These are phyloP conservation scores for Suricata suricatta DNA, from an alignment of 2,113 vertebrate genomes.

Conservation along the genomic window DNA sequence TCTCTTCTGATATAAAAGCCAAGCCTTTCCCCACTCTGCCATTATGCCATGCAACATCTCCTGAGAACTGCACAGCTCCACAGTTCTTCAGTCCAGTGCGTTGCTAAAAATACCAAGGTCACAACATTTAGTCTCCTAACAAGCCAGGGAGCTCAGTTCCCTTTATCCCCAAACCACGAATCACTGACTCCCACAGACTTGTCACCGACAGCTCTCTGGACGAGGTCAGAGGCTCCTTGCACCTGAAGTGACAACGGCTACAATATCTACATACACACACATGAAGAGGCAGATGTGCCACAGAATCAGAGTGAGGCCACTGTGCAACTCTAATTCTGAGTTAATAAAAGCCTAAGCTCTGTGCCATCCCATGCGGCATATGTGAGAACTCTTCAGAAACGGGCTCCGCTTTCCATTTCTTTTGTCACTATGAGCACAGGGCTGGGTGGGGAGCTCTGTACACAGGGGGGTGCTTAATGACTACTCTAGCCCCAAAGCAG, in stretches of 20 bases:
- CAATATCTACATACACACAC: neutral
- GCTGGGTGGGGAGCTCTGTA: neutral
- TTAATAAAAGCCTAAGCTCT: slow-evolving; percentile 12
- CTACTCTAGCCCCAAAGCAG: neutral
- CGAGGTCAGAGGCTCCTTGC: neutral
- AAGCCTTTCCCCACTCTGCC: neutral
- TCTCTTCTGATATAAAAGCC: neutral
- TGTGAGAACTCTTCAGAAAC: neutral
- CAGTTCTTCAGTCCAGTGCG: neutral
- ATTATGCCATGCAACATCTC: fast-evolving
- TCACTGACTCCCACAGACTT: neutral
- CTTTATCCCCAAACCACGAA: neutral
- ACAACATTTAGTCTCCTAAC: neutral
- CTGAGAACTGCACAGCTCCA: neutral
- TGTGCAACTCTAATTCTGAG: neutral
- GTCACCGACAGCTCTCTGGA: neutral
- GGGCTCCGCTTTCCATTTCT: neutral
- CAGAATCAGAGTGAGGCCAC: neutral
- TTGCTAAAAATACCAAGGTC: neutral
- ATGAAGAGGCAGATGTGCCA: neutral
- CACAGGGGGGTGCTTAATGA: neutral
- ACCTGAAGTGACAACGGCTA: neutral
- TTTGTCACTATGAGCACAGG: neutral
- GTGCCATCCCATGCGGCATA: neutral
- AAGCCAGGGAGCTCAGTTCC: neutral